phyloP scores from a whole-genome alignment of 2,888 invertebrate species.

The Pristionchus mayeri region DNA sequence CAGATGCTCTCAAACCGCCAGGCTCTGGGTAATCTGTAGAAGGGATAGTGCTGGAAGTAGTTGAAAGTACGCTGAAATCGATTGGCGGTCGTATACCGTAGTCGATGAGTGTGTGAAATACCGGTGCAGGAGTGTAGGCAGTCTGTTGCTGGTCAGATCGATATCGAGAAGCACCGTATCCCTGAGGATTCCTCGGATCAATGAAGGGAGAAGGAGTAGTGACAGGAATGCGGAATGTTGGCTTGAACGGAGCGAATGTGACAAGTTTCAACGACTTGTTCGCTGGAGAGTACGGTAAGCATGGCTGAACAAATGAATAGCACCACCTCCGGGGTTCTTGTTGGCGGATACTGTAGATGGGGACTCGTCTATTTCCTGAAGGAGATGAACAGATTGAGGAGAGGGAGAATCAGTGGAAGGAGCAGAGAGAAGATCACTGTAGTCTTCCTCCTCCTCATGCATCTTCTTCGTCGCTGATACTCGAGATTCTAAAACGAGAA shows the following conservation, averaged over 20 bases:
- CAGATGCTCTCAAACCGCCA: not conserved
- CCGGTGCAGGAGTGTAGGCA: slow-evolving; percentile 26
- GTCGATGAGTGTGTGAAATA: not conserved
- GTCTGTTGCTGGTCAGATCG: not conserved
- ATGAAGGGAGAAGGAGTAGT: not conserved
- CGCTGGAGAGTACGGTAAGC: not conserved
- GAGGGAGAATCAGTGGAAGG: not conserved
- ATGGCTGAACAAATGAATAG: not conserved
- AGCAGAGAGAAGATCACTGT: slow-evolving; percentile 31
- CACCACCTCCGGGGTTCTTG: slow-evolving; percentile 4
- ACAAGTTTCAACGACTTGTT: slow-evolving; percentile 23
- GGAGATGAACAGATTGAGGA: not conserved
- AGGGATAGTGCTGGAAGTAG: slow-evolving; percentile 46
- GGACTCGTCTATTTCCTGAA: slow-evolving; percentile 18
- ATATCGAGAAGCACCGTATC: slow-evolving; percentile 25
- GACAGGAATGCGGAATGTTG: slow-evolving; percentile 16
- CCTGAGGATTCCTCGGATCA: slow-evolving; percentile 31
- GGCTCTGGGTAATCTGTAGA: slow-evolving; percentile 1
- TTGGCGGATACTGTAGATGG: not conserved
- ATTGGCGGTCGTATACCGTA: not conserved
- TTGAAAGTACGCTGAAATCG: slow-evolving; percentile 34
- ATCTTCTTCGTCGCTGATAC: not conserved
- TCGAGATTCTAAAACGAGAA: slow-evolving; percentile 20
- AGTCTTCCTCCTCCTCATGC: slow-evolving; percentile 41
- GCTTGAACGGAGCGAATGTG: slow-evolving; percentile 40